A percentile compares a stretch with the other conserved stretches of the same genome.
These are phyloP conservation scores for Aratinga solstitialis DNA, from an alignment of 2,797 vertebrate species.

Conservation along the genomic window DNA sequence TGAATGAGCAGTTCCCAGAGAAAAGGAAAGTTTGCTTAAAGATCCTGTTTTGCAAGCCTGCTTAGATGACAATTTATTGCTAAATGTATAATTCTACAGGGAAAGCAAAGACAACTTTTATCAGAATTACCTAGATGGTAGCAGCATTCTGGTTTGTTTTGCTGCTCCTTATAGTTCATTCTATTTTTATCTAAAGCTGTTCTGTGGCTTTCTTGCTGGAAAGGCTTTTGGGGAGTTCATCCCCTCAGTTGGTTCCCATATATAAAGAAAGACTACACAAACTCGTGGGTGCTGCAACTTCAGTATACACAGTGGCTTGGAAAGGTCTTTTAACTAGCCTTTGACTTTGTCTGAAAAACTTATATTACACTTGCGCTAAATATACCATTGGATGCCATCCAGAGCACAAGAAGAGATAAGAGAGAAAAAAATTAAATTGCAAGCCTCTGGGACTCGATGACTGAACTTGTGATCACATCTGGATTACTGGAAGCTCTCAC, in stretches of 20 bases:
- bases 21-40: neutral
- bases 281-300: neutral
- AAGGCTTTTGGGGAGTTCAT: neutral
- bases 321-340: neutral
- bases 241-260: neutral
- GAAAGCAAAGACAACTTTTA: neutral
- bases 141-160: neutral
- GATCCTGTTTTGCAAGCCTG: neutral
- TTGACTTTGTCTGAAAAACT: constrained; percentile 4
- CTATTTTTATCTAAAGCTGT: neutral
- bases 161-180: neutral
- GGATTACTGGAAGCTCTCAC: neutral
- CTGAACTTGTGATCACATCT: neutral
- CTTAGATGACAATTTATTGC: neutral
- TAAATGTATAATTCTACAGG: neutral
- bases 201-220: neutral
- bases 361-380: neutral
- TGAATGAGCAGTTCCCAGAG: neutral
- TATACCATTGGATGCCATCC: constrained; percentile 12
- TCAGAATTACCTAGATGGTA: neutral
- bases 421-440: neutral
- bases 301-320: neutral
- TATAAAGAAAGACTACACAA: neutral
- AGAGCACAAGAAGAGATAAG: neutral
- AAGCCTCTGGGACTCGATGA: neutral